Evolutionary conservation across 1,140 invertebrate genomes (phyloP), one percentile per base, ranked within the genome.

Genomic region (Drosophila nannoptera): DNA sequence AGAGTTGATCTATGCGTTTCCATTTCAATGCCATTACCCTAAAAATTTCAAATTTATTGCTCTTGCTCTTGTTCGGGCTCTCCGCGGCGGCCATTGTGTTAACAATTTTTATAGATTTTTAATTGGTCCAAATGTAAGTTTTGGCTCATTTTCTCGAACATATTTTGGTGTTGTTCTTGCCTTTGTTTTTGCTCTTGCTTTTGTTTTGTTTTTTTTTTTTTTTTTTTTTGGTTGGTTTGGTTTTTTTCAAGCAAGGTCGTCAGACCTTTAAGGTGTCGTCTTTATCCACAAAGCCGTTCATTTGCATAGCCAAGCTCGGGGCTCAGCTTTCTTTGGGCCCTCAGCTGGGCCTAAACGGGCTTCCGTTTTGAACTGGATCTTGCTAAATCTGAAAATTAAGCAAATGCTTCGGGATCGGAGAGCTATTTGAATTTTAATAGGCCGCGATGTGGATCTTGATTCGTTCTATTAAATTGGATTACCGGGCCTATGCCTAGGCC

Each of bases 21-120:
- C 12, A 58, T 46, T 59, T 46, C 55, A 9, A 35, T 59, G 45
- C 55, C 43, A 59, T 59, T 59, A 46, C 55, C 55, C 14, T 35
- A 59, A 59, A 59, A 60, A 31, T 60, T n/a, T 43, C 40, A 60
- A 40, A 32, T 59, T 29, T 49, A 58, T 42, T 59, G 49, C 6
- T 22, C 5, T 58, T 71, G 68, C 69, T 76, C 58, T 75, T 54
- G 53, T 29, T 8, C 11, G 22, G 56, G 52, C 49, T 54, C 35
- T 40, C 4, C 33, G 12, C 8, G 5, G 11, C 31, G 56, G 9
- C 32, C 56, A 59, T 48, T 59, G 56, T 59, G 35, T 49, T 33
- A 49, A 48, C 45, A 60, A 61, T 65, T 77, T 77, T 78, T 69
- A 78, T 78, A 62, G 60, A 46, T 69, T 78, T 77, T 77, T 78